Evolutionary conservation across 2,888 invertebrate genomes (phyloP), one percentile per base, ranked within the genome.

Genomic region (Erebia aethiops): DNA sequence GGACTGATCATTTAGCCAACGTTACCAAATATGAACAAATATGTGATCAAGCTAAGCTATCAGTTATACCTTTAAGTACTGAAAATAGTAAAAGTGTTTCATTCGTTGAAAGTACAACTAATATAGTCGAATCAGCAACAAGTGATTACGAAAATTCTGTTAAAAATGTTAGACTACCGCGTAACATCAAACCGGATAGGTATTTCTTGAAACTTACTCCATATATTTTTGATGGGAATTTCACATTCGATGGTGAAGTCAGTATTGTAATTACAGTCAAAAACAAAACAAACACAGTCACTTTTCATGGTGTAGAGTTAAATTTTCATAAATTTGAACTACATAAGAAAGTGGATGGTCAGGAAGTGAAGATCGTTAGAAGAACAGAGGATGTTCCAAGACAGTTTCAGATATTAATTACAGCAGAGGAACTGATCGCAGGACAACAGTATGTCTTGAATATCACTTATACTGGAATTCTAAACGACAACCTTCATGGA

Each of bases 401-500:
- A 72, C 95, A 97, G 82, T 97, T 97, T 84, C 95, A 96, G 78
- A 94, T 96, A 49, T 88, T 98, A 72, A 90, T 94, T 71, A 87
- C 97, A 76, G 90, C 92, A 41, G 94, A 95, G 65, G 86, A 89
- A 35, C 84, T 98, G 73, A 88, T 90, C 75, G 90, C 87, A 14
- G 95, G 95, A 14, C 88, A 91, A 61, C 94, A 94, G 74, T 98
- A 97, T 84, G 87, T 94, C 66, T 84, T 98, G 75, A 91, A 94
- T 76, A 95, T 98, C 73, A 94, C 94, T 63, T 98, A 95, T 81
- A 90, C 93, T 7, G 98, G 97, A 0, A 91, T 95, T 72, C 90
- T 98, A 66, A 96, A 96, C 80, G 96, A 97, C 82, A 94, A 95
- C 76, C 89, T 97, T 51, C 95, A 96, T 79, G 98, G 97, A 58